These are phyloP conservation scores for Tylochromis polylepis DNA, from an alignment of 2,113 vertebrate genomes.

Conservation along the genomic window DNA sequence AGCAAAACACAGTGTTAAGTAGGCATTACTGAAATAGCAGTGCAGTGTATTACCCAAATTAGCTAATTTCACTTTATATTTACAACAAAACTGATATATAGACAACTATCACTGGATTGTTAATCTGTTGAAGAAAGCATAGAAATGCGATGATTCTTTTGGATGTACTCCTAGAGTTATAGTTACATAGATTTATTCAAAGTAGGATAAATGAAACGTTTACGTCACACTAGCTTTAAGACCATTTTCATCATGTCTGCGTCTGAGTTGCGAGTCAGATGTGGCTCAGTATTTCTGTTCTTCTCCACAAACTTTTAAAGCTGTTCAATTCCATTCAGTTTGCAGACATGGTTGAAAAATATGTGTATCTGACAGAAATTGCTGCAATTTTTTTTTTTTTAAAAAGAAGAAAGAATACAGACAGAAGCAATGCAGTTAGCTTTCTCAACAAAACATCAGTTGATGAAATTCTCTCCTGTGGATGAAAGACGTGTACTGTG, in stretches of 20 bases:
- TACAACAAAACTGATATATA: neutral
- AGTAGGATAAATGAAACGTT: neutral
- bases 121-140: neutral
- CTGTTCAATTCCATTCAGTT: neutral
- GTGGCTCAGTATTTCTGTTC: neutral
- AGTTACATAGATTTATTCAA: neutral
- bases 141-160: neutral
- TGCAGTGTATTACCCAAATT: neutral
- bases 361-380: neutral
- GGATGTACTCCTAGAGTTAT: neutral
- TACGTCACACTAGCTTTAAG: neutral
- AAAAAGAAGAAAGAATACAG: neutral
- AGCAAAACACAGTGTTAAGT: too few relatives aligned
- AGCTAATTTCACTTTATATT: rapidly evolving
- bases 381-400: neutral
- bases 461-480: neutral
- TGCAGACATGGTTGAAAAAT: neutral
- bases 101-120: neutral
- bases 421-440: neutral
- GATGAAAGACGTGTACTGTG: neutral
- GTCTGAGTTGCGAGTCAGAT: neutral
- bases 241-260: neutral
- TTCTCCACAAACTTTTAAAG: neutral
- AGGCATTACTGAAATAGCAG: too few relatives aligned
- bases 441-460: neutral